Percentiles rank a stretch among this genome's conserved stretches.
Evolutionary conservation across 2,113 vertebrate genomes (phyloP).

Genomic region (Scatophagus argus): DNA sequence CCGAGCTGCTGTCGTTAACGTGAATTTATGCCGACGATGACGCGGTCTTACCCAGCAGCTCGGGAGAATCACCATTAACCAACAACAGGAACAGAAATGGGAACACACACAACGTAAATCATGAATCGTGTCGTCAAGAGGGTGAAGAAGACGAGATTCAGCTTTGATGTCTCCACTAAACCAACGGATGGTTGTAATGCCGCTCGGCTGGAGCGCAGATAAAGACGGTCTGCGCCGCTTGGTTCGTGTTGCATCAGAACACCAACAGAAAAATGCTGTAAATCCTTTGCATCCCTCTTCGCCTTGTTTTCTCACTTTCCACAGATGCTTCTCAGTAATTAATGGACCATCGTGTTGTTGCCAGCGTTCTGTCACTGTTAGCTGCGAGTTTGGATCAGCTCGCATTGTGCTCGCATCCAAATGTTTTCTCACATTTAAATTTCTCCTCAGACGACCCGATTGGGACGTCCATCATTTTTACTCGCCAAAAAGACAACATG

Average conservation of each 20-base stretch:
- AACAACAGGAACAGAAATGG: no score
- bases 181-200: no score
- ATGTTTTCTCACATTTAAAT: background rate
- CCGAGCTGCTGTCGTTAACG: no score
- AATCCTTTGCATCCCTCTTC: background rate
- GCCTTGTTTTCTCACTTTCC: background rate
- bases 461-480: background rate
- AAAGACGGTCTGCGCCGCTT: background rate
- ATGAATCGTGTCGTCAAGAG: background rate
- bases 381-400: background rate
- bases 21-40: no score
- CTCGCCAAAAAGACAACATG: background rate
- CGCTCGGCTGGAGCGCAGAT: background rate
- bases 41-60: no score
- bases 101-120: no score
- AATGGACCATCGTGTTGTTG: background rate
- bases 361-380: background rate
- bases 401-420: background rate
- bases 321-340: background rate
- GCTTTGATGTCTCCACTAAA: no score
- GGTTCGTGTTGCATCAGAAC: background rate
- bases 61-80: no score
- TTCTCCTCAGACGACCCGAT: no score
- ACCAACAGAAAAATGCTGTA: background rate
- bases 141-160: background rate